phyloP scores from a whole-genome alignment of 2,113 vertebrate species.

The Nannospalax galili region DNA sequence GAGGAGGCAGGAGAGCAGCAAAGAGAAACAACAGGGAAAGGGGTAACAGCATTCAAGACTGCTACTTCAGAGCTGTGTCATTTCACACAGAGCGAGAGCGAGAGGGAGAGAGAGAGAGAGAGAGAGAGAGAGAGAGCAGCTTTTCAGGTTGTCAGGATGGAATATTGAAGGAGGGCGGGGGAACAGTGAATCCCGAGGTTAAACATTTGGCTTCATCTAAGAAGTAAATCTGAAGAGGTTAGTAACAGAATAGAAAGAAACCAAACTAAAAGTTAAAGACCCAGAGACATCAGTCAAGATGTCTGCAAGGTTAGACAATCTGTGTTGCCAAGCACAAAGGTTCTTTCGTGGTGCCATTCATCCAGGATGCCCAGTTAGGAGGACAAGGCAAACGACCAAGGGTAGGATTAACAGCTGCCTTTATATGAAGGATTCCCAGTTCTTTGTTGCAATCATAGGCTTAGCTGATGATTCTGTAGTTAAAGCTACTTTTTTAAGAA shows the following conservation, averaged over 20 bases:
- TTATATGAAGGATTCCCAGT: not conserved
- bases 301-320: constrained; percentile 9
- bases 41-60: not conserved
- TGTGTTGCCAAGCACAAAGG: not conserved
- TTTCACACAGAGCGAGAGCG: not conserved
- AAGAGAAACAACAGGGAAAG: not conserved
- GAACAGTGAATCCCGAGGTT: not conserved
- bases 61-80: not conserved
- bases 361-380: not conserved
- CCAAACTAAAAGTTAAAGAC: constrained; percentile 45
- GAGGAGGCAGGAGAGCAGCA: not conserved
- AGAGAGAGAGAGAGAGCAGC: not conserved
- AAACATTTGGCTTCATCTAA: constrained; percentile 11
- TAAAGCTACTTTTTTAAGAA: not conserved
- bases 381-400: not conserved
- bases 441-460: not conserved
- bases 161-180: not conserved
- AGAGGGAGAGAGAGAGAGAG: no score
- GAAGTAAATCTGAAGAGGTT: not conserved
- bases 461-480: not conserved
- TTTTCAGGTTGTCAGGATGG: not conserved
- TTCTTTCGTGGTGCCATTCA: constrained; percentile 24
- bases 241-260: not conserved
- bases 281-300: constrained; percentile 31
- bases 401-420: not conserved